Evolutionary conservation across 2,888 invertebrate species (phyloP).

Genomic region (Ptilodon capucinus): DNA sequence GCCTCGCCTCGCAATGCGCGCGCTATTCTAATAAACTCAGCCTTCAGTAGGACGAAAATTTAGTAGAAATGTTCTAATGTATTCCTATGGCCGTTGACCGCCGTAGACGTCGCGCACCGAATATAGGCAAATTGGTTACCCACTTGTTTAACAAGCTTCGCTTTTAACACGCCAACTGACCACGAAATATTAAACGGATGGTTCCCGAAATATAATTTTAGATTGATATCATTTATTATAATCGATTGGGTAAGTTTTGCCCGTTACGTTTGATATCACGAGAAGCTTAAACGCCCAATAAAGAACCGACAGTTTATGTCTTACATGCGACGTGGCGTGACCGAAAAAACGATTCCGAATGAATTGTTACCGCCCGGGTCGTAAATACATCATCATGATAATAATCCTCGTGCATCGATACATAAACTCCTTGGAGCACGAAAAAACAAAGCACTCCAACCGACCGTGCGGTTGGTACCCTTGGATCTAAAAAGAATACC

Average conservation of each 20-base stretch:
- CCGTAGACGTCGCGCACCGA: conserved; percentile 49
- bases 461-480: conserved; percentile 3
- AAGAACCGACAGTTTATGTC: conserved; percentile 70
- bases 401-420: conserved; percentile 63
- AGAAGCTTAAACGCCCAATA: conserved; percentile 64
- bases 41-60: conserved; percentile 83
- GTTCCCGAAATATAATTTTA: conserved; percentile 52
- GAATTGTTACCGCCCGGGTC: conserved; percentile 65
- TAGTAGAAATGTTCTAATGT: conserved; percentile 82
- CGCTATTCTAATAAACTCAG: conserved; percentile 80
- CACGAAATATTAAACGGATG: conserved; percentile 37
- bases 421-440: conserved; percentile 39
- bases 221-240: conserved; percentile 59
- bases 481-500: conserved; percentile 32
- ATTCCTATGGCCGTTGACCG: conserved; percentile 79
- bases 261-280: conserved; percentile 60
- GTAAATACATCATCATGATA: conserved; percentile 76
- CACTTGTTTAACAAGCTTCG: conserved; percentile 20
- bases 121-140: conserved; percentile 47
- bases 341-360: conserved; percentile 75
- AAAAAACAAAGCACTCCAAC: conserved; percentile 40
- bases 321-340: conserved; percentile 81
- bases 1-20: conserved; percentile 69
- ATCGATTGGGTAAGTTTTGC: conserved; percentile 55
- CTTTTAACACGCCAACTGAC: conserved; percentile 32